Evolutionary conservation across 2,113 vertebrate species (phyloP), one percentile per base, ranked within the genome.

Genomic region (Martes martes): DNA sequence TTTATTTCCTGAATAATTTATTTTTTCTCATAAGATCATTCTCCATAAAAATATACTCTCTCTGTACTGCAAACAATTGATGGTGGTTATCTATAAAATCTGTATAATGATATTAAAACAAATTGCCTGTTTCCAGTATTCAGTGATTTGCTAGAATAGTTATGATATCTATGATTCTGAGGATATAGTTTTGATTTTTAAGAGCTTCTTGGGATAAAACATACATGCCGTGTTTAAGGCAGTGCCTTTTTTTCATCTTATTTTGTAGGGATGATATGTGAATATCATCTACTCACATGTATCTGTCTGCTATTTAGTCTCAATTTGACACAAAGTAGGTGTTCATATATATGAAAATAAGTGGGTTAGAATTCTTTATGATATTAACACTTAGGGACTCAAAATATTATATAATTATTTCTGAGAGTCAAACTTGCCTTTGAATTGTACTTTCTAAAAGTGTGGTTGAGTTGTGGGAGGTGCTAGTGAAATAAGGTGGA

Each of bases 1-100:
- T 97, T 97, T 96, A 61, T 76, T 91, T 96, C 95, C 47, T 33
- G 74, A 96, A 11, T 92, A 79, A 96, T 97, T 96, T 84, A 92
- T 95, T 94, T 89, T 83, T 89, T 74, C 57, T 87, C 42, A 59
- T 81, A 47, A 84, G 2, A 55, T 84, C 65, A 52, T 97, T 97
- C 31, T 52, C 57, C 97, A 90, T 71, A 94, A 97, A 91, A 96
- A 96, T 94, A 67, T 90, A 74, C 90, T 97, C 36, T 83, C 1
- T 67, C 36, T 82, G 2, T 69, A 71, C 59, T 78, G 31, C 7
- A 85, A 82, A 6, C 42, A 79, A 73, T 0, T 1, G 1, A 21
- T 45, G 63, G n/a, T 55, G 67, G 6, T 88, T 96, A 94, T 73
- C 92, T 89, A 39, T 42, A 13, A 96, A 97, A 15, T n/a, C 42